Conservation (phyloP, 2,797 vertebrate genomes). For the Anableps anableps region DNA sequence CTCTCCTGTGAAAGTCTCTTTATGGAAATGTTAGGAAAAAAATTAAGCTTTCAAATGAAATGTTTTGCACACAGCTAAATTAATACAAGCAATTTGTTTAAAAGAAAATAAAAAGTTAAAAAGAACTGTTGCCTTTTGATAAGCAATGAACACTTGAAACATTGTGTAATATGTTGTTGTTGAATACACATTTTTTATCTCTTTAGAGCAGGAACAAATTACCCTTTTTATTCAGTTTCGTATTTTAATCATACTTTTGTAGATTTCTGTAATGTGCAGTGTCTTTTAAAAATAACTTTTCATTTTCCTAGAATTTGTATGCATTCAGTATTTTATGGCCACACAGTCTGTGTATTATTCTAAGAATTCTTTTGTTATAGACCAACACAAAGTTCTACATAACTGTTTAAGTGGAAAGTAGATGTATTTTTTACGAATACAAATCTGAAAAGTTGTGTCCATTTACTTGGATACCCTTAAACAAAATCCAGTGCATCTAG, state of each 20-base stretch:
- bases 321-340: no score
- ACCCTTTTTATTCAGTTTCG: background rate
- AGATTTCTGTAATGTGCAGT: background rate
- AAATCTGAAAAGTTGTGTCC: background rate
- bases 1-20: background rate
- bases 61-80: background rate
- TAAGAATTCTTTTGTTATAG: no score
- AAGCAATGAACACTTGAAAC: background rate
- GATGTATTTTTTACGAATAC: background rate
- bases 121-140: background rate
- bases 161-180: background rate
- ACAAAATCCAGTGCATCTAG: background rate
- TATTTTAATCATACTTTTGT: background rate
- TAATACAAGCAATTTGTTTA: background rate
- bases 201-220: background rate
- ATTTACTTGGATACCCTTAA: background rate
- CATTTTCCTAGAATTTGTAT: background rate
- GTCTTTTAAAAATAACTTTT: background rate
- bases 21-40: background rate
- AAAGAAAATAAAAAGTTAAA: background rate
- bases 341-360: no score
- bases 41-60: background rate
- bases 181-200: background rate
- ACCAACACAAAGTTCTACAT: background rate
- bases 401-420: background rate